Evolutionary conservation across 2,888 invertebrate genomes (phyloP).

Genomic region (Lithophane socia): DNA sequence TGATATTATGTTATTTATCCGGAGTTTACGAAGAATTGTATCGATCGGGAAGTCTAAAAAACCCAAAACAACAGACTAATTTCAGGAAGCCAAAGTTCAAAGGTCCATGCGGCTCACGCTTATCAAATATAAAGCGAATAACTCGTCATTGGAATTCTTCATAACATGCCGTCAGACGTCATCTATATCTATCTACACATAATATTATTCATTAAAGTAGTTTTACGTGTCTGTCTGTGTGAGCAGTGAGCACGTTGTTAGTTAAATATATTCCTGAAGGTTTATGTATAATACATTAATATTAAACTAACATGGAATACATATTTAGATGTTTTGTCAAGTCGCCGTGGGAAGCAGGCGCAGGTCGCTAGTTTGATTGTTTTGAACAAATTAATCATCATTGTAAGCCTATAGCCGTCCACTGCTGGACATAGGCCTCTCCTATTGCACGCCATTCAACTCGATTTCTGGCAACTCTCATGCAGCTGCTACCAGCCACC

Average conservation of each 20-base stretch:
- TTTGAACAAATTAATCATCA: too few species aligned
- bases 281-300: not conserved
- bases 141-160: conserved; percentile 62
- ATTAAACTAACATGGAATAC: too few species aligned
- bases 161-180: conserved; percentile 63
- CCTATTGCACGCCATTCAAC: too few species aligned
- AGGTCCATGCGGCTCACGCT: conserved; percentile 11
- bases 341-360: not conserved
- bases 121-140: conserved; percentile 30
- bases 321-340: too few species aligned
- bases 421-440: too few species aligned
- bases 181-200: conserved; percentile 6
- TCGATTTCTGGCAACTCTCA: too few species aligned
- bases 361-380: not conserved
- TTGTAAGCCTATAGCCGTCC: too few species aligned
- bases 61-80: conserved; percentile 24
- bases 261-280: not conserved
- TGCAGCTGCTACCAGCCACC: too few species aligned
- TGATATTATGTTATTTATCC: not conserved
- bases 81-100: conserved; percentile 46
- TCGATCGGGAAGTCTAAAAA: conserved; percentile 15
- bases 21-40: conserved; percentile 27
- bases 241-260: not conserved
- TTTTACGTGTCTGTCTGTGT: not conserved
- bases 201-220: not conserved